phyloP scores from a whole-genome alignment of 1,140 invertebrate genomes.

The Sitophilus oryzae region DNA sequence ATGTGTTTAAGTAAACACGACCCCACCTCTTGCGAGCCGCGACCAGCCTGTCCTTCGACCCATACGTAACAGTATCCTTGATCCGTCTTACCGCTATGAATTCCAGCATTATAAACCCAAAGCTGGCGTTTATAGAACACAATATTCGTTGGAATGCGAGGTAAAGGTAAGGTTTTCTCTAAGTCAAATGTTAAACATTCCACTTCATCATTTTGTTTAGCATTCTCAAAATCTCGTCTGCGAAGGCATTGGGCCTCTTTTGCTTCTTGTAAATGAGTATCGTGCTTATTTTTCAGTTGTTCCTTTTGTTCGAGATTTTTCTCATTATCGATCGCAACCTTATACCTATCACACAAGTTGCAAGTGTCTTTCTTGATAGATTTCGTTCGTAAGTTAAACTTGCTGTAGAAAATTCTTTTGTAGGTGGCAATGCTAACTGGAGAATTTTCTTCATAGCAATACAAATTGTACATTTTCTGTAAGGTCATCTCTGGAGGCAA shows the following conservation, averaged over 20 bases:
- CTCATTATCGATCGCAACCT: conserved; percentile 9
- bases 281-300: conserved; percentile 12
- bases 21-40: conserved; percentile 39
- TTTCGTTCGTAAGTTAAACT: conserved; percentile 16
- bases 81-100: conserved; percentile 31
- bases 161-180: conserved; percentile 39
- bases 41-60: conserved; percentile 36
- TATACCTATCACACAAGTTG: conserved; percentile 16
- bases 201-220: conserved; percentile 12
- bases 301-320: background rate
- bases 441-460: conserved; percentile 3
- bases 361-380: conserved; percentile 20
- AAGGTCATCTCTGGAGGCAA: conserved; percentile 12
- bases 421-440: conserved; percentile 11
- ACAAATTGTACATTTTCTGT: conserved; percentile 15
- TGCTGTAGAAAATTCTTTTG: conserved; percentile 17
- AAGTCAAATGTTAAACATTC: conserved; percentile 37
- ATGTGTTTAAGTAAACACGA: conserved; percentile 38
- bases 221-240: conserved; percentile 15
- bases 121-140: conserved; percentile 41
- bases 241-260: conserved; percentile 9
- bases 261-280: conserved; percentile 10
- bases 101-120: conserved; percentile 32
- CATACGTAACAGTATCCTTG: conserved; percentile 36
- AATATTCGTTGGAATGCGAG: conserved; percentile 34